Evolutionary conservation across 2,888 invertebrate species (phyloP), one percentile per base, ranked within the genome.

Genomic region (Diabrotica balteata): DNA sequence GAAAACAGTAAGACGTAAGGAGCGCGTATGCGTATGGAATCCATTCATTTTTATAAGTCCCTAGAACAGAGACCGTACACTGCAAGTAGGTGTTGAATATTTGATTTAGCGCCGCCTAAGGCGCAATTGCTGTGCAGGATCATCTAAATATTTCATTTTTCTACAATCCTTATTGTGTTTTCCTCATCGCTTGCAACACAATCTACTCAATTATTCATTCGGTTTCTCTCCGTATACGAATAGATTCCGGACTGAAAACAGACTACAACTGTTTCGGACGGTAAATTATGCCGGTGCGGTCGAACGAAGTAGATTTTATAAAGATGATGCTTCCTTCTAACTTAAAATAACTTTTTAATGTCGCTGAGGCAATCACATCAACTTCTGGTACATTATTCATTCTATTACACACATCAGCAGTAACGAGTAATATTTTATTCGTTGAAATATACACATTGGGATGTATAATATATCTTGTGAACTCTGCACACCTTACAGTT

Each of bases 151-250:
- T 78, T 78, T 77, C 76, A 78, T 76, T 71, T 70, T 70, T 63
- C 69, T 71, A 72, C 72, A 73, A 76, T 72, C 72, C 72, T 69
- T 73, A 75, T 73, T 75, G 71, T 75, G 77, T 76, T 76, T 79
- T 73, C 76, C 75, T 80, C 77, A 78, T 75, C 76, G 77, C 73
- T 77, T 78, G 77, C 80, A 80, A 79, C 80, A 77, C 79, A 79
- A 80, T 79, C 80, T 79, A 75, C 77, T 78, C 73, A 76, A 78
- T 77, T 76, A 78, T 78, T 77, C 75, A 78, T 76, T 46, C 8
- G 57, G 49, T 57, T 73, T 70, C 63, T 57, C 59, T 67, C 63
- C 63, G 71, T 66, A 72, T 70, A 68, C 59, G 61, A 69, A 65
- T 53, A 51, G 68, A 66, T 67, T 64, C 72, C 68, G 70, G 66